These are phyloP conservation scores for Aromia moschata DNA, from an alignment of 2,888 invertebrate genomes.

Conservation along the genomic window DNA sequence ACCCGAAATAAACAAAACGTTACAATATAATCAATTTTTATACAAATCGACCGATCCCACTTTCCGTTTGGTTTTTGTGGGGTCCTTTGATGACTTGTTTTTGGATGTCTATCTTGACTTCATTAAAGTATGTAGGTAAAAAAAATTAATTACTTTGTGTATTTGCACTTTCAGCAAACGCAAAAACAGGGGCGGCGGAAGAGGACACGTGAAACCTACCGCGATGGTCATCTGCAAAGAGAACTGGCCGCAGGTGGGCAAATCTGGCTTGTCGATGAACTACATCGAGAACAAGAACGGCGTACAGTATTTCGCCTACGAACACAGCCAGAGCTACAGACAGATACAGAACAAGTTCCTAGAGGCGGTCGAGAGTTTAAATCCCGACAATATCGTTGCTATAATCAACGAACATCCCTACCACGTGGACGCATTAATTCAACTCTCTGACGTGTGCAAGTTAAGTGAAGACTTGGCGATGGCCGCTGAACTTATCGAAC, in stretches of 20 bases:
- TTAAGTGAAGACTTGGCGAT: conserved; percentile 81
- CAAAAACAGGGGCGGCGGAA: conserved; percentile 67
- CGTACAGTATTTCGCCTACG: conserved; percentile 74
- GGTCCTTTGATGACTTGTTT: too few species aligned
- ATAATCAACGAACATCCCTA: conserved; percentile 79
- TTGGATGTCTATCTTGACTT: too few species aligned
- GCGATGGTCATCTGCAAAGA: conserved; percentile 77
- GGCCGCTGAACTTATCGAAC: conserved; percentile 81
- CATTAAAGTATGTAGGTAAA: too few species aligned
- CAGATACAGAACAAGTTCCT: conserved; percentile 78
- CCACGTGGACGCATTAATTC: conserved; percentile 82
- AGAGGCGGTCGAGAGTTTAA: conserved; percentile 79
- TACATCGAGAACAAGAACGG: conserved; percentile 67
- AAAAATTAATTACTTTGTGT: too few species aligned
- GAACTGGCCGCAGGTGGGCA: conserved; percentile 76
- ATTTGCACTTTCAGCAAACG: conserved; percentile 68
- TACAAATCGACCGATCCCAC: too few species aligned
- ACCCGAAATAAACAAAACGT: too few species aligned
- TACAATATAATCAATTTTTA: too few species aligned
- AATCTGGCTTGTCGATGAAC: conserved; percentile 78
- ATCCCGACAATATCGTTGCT: conserved; percentile 80
- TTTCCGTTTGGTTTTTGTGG: too few species aligned
- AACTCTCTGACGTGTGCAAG: conserved; percentile 81
- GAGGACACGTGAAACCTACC: conserved; percentile 70
- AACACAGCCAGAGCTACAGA: conserved; percentile 79